Evolutionary conservation across 2,113 vertebrate species (phyloP).

Genomic region (Barbus barbus): DNA sequence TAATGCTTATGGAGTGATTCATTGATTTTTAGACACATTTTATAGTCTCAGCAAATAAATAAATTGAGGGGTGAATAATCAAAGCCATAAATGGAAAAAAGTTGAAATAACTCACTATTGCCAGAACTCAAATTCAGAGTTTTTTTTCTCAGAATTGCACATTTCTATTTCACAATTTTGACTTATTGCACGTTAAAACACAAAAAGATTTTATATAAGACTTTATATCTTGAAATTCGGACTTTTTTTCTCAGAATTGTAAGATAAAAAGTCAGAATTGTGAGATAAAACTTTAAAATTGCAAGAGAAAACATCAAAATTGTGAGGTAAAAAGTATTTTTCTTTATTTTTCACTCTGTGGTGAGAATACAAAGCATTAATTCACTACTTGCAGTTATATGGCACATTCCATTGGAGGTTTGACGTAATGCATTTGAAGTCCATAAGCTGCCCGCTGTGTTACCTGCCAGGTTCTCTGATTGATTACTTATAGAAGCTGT

Average conservation of each 20-base stretch:
- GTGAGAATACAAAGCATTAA: not conserved
- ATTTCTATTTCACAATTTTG: no score
- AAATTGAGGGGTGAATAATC: not conserved
- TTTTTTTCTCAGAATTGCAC: no score
- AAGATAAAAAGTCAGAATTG: no score
- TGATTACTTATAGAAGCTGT: constrained; percentile 9
- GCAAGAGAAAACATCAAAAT: no score
- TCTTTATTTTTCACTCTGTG: not conserved
- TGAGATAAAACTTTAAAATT: no score
- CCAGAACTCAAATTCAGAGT: no score
- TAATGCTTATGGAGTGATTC: not conserved
- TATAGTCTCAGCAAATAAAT: not conserved
- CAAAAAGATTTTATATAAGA: no score
- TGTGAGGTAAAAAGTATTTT: not conserved
- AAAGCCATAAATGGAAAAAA: not conserved
- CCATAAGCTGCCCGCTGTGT: constrained; percentile 1
- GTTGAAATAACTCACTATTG: not conserved
- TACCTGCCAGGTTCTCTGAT: constrained; percentile 16
- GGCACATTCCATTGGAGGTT: not conserved
- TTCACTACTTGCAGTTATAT: not conserved
- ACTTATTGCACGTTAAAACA: no score
- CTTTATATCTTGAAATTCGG: no score
- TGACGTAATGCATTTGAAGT: not conserved
- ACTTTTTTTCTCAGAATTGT: not conserved
- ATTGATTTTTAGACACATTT: constrained; percentile 24